Conservation (phyloP, 1,140 invertebrate species). For the Lucilia sericata region DNA sequence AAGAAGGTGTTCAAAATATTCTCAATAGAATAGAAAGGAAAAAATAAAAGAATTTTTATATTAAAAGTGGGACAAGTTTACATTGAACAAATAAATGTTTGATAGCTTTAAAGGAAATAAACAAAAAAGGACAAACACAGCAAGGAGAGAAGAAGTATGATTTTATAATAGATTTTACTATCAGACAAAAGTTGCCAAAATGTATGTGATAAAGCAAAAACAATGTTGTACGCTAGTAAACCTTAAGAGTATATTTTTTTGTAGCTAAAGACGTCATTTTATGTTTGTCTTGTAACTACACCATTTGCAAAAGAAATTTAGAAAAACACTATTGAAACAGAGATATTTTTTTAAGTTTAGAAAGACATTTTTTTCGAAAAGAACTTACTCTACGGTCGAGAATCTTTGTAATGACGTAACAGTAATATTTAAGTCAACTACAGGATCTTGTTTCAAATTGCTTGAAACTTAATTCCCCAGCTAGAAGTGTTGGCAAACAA, state of each 20-base stretch:
- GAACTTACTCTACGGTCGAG: too few relatives aligned
- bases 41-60: background rate
- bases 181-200: slow-evolving; percentile 6
- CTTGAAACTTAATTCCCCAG: too few relatives aligned
- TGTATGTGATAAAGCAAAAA: background rate
- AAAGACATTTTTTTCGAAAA: too few relatives aligned
- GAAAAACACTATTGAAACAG: too few relatives aligned
- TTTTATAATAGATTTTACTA: background rate
- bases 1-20: too few relatives aligned
- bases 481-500: too few relatives aligned
- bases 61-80: slow-evolving; percentile 37
- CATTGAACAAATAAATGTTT: slow-evolving; percentile 19
- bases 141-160: background rate
- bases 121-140: too few relatives aligned
- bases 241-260: background rate
- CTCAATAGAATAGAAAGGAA: background rate
- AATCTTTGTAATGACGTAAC: too few relatives aligned
- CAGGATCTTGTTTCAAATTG: too few relatives aligned
- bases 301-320: too few relatives aligned
- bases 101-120: background rate
- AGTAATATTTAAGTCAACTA: too few relatives aligned
- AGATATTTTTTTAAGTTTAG: too few relatives aligned
- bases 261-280: background rate
- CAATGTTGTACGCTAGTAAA: background rate
- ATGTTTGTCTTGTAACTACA: background rate